Evolutionary conservation across 2,888 invertebrate species (phyloP).

Genomic region (Lycophotia porphyrea): DNA sequence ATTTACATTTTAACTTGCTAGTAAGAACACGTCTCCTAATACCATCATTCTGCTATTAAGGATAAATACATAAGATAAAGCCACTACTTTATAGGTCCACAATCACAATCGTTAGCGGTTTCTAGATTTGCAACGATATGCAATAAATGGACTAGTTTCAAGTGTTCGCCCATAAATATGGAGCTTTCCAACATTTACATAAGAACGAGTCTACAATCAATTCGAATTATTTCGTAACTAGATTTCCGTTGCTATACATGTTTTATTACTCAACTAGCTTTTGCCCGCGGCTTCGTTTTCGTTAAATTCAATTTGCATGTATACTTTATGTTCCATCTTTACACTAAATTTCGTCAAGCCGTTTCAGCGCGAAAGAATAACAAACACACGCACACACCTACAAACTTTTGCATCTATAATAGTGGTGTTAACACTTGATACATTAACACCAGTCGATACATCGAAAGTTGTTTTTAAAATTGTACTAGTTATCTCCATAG

Average conservation of each 20-base stretch:
- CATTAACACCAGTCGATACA: constrained; percentile 47
- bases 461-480: constrained; percentile 60
- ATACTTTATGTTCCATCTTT: too few relatives aligned
- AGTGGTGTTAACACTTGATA: constrained; percentile 21
- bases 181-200: constrained; percentile 69
- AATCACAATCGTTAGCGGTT: constrained; percentile 52
- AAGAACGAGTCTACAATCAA: constrained; percentile 59
- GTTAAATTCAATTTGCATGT: background rate
- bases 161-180: constrained; percentile 66
- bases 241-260: constrained; percentile 47
- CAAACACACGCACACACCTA: background rate
- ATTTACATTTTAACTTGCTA: constrained; percentile 22
- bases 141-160: constrained; percentile 66
- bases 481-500: constrained; percentile 38
- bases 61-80: constrained; percentile 38
- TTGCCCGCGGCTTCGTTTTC: background rate
- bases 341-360: background rate
- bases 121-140: constrained; percentile 63
- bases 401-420: background rate
- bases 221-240: constrained; percentile 51
- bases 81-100: constrained; percentile 46
- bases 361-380: background rate
- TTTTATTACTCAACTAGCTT: constrained; percentile 42
- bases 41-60: constrained; percentile 1
- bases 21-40: constrained; percentile 20